Evolutionary conservation across 2,113 vertebrate species (phyloP), one percentile per base, ranked within the genome.

Genomic region (Rhinoptilus africanus): DNA sequence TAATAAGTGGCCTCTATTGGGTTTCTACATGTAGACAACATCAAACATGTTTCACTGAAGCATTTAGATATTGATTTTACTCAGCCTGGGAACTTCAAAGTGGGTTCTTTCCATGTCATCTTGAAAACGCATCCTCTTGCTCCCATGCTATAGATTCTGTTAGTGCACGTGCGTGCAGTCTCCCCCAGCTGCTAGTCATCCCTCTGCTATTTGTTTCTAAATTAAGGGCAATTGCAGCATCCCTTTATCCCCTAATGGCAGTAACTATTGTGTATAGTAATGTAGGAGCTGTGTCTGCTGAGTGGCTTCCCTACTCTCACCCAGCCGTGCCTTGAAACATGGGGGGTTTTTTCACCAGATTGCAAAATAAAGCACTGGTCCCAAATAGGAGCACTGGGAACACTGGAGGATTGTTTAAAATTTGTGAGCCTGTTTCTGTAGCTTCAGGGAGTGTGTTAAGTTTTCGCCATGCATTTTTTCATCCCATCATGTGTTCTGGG

Each of bases 1-100:
- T 96, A 94, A 76, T 77, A 89, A 97, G 59, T 93, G 91, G 53
- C 59, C 86, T 77, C 95, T 88, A 63, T 53, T 86, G 79, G 91
- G 34, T 94, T 89, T 95, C 93, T 90, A 77, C 91, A 85, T 96
- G 95, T 96, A 95, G 95, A 89, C 91, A 96, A 94, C 87, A 97
- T 96, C 93, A 96, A 95, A 96, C 87, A 94, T 43, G 9, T 96
- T 89, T 95, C 93, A 91, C 77, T 91, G 89, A 88, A 92, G 79
- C 75, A 47, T 97, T 87, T 48, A 90, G 72, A 92, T 87, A 94
- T 90, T 79, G 91, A 97, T 95, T 93, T 96, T 96, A 93, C 94
- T 97, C 88, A 93, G 76, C 32, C 84, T 83, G 51, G 51, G 67
- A 89, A 96, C 82, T 96, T 93, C 92, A 88, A 94, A 93, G 73